Evolutionary conservation across 2,888 invertebrate species (phyloP).

Genomic region (Phorcus lineatus): DNA sequence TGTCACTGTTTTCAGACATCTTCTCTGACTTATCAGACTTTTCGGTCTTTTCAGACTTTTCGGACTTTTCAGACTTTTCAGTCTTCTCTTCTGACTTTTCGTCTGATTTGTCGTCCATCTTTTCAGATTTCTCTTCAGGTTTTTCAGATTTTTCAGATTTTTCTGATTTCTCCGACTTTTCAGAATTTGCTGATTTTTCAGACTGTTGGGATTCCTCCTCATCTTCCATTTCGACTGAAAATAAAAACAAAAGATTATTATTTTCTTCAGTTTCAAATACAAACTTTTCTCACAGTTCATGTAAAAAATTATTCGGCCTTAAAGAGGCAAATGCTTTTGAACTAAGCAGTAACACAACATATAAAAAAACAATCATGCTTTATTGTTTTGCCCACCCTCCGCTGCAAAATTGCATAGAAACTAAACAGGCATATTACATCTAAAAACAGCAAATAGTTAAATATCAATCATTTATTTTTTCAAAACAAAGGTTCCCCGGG

Average conservation of each 20-base stretch:
- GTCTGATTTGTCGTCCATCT: not conserved
- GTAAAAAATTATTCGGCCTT: too few relatives aligned
- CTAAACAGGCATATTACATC: too few relatives aligned
- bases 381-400: too few relatives aligned
- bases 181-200: not conserved
- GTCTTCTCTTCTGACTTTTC: not conserved
- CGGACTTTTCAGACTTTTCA: not conserved
- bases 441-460: too few relatives aligned
- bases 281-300: not conserved
- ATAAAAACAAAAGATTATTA: not conserved
- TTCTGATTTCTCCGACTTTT: not conserved
- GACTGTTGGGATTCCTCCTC: not conserved
- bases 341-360: too few relatives aligned
- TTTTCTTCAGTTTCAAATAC: not conserved
- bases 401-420: too few relatives aligned
- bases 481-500: too few relatives aligned
- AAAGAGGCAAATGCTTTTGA: too few relatives aligned
- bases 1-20: not conserved
- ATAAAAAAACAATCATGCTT: too few relatives aligned
- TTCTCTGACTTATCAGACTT: constrained; percentile 2
- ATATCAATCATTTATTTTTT: too few relatives aligned
- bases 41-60: not conserved
- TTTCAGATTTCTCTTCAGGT: not conserved
- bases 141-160: not conserved
- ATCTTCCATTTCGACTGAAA: constrained; percentile 17